Base-by-base conservation (phyloP, 1,140 invertebrate species). In the Camponotus floridanus region DNA sequence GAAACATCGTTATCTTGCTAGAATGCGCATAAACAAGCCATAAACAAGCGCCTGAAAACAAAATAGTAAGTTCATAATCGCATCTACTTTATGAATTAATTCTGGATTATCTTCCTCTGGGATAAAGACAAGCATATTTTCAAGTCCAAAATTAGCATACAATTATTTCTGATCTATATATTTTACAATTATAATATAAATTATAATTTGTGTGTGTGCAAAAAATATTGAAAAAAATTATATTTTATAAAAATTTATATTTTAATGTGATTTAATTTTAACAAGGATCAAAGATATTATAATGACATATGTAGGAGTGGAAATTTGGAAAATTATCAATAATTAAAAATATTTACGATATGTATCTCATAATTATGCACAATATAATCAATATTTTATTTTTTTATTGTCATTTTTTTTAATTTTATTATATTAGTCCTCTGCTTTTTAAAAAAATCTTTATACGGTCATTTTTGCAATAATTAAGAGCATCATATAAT, bases 1-100 rank as follows among this genome's bases (percentile, higher is more conserved):
- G 9, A 21, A 68, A 68, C 13, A 39, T n/a, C 13, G 21, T 57
- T 80, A 80, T 70, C 65, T 70, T 42, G 8, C 21, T 42, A 39
- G 2, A 68, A 55, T 13, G 26, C 0, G 13, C n/a, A 15, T 48
- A 36, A 68, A 65, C 31, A n/a, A 48, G 36, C 21, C 8, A 18
- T 64, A n/a, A 5, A 1, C 8, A 42, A 48, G 8, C 15, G 39
- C 7, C 21, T 21, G 11, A 45, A 15, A 76, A 9, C 59, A n/a
- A 26, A 59, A 3, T 62, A 62, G 9, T 62, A 15, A 39, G 13
- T 36, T 26, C 5, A 62, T 11, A 62, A 18, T 62, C 13, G 33
- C n/a, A 1, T 36, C 31, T 39, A 26, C 2, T 59, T 57, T 18
- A 2, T n/a, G 9, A 39, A n/a, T 51, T 71, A 21, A 59, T 59